A percentile compares a stretch with the other conserved stretches of the same genome.
Conservation (phyloP, 1,140 invertebrate genomes). For the Trichoplusia ni region DNA sequence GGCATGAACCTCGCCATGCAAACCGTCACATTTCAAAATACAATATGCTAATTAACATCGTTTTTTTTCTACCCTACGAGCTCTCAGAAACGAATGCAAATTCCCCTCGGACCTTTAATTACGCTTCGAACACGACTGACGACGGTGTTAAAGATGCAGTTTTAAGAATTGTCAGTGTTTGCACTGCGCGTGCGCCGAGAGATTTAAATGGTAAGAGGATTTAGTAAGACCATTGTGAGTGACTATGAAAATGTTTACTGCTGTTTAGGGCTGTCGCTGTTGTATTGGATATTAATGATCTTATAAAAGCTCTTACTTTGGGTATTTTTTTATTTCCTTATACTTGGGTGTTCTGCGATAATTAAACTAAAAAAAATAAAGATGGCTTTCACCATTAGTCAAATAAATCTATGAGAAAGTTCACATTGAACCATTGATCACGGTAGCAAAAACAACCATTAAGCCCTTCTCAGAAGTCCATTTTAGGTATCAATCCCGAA, state of each 20-base stretch:
- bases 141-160: slow-evolving; percentile 76
- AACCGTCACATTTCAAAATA: slow-evolving; percentile 79
- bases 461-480: slow-evolving; percentile 54
- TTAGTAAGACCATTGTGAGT: slow-evolving; percentile 58
- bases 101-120: slow-evolving; percentile 74
- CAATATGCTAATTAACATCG: slow-evolving; percentile 80
- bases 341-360: background rate
- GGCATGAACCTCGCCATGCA: slow-evolving; percentile 66
- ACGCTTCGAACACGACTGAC: slow-evolving; percentile 71
- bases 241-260: slow-evolving; percentile 70
- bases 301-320: background rate
- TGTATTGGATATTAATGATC: background rate
- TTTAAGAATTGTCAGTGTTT: slow-evolving; percentile 71
- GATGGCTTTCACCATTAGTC: background rate
- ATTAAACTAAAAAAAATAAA: background rate
- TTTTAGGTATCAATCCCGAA: slow-evolving; percentile 49
- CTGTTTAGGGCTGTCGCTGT: slow-evolving; percentile 56
- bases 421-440: slow-evolving; percentile 14
- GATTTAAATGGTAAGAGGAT: slow-evolving; percentile 74
- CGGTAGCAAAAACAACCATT: slow-evolving; percentile 33
- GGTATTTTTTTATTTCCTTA: too few relatives aligned
- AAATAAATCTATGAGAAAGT: background rate
- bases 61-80: slow-evolving; percentile 72
- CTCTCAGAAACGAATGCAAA: slow-evolving; percentile 79
- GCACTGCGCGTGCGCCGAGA: slow-evolving; percentile 45